phyloP scores from a whole-genome alignment of 2,797 vertebrate species.

The Poeciliopsis gracilis region DNA sequence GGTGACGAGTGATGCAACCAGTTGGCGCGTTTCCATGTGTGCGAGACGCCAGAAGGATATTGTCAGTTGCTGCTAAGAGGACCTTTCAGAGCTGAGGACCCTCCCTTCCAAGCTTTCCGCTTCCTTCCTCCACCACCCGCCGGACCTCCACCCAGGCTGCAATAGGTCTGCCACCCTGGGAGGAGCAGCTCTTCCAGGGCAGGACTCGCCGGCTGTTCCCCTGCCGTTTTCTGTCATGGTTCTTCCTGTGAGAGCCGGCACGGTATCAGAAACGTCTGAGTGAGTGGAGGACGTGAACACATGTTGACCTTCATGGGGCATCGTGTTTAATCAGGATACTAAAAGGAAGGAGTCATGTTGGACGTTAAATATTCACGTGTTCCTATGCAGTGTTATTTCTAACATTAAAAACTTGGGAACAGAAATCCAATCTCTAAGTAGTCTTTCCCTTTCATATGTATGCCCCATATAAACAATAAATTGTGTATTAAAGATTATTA shows the following conservation, averaged over 20 bases:
- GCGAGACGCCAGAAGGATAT: conserved; percentile 42
- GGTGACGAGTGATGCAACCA: conserved; percentile 32
- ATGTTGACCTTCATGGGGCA: background rate
- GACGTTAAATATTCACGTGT: background rate
- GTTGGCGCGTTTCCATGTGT: conserved; percentile 35
- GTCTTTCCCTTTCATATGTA: too few species aligned
- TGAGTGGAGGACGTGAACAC: background rate
- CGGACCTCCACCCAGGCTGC: conserved; percentile 62
- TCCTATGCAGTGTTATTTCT: too few species aligned
- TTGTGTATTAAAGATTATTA: too few species aligned
- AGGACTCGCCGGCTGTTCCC: conserved; percentile 61
- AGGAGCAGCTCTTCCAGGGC: conserved; percentile 63
- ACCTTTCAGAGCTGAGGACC: conserved; percentile 40
- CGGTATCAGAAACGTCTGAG: conserved; percentile 11
- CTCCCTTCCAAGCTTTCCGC: conserved; percentile 64
- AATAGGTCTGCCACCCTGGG: conserved; percentile 40
- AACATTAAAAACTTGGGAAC: too few species aligned
- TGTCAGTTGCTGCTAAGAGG: conserved; percentile 48
- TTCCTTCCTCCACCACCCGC: conserved; percentile 56
- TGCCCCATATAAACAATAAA: too few species aligned
- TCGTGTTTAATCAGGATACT: background rate
- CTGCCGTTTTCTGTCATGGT: conserved; percentile 34
- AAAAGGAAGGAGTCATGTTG: conserved; percentile 22
- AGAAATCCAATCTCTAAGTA: too few species aligned
- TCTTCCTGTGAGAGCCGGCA: conserved; percentile 51